Evolutionary conservation across 2,888 invertebrate genomes (phyloP).

Genomic region (Drosophila greeni): DNA sequence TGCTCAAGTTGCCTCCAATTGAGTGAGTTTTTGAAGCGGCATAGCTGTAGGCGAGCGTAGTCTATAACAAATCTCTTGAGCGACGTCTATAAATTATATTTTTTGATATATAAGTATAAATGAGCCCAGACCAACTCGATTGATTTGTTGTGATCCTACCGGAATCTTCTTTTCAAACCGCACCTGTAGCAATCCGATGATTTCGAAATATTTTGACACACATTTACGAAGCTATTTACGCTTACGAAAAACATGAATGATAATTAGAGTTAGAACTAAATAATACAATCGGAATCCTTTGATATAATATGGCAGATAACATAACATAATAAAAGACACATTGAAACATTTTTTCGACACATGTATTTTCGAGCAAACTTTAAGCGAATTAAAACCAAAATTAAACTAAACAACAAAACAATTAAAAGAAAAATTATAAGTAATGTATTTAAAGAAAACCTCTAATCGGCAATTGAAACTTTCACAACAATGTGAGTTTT

Average conservation of each 20-base stretch:
- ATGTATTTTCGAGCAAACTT: conserved; percentile 66
- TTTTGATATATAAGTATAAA: conserved; percentile 65
- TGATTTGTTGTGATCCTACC: conserved; percentile 61
- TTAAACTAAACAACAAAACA: conserved; percentile 14
- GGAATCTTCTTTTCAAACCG: conserved; percentile 10
- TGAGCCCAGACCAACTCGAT: conserved; percentile 76
- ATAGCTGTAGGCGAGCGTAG: conserved; percentile 12
- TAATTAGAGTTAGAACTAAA: conserved; percentile 4
- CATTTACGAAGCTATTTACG: conserved; percentile 65
- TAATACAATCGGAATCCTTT: conserved; percentile 15
- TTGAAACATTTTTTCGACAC: conserved; percentile 60
- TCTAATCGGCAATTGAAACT: conserved; percentile 10
- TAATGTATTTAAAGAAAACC: conserved; percentile 1
- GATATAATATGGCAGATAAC: conserved; percentile 28
- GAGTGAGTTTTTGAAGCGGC: conserved; percentile 54
- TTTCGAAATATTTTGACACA: conserved; percentile 44
- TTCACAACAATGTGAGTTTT: background rate
- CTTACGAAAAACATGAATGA: conserved; percentile 47
- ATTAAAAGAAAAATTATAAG: conserved; percentile 9
- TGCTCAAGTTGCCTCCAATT: conserved; percentile 60
- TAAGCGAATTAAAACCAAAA: conserved; percentile 41
- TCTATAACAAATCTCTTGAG: conserved; percentile 69
- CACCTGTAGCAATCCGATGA: conserved; percentile 19
- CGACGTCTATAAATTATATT: conserved; percentile 70
- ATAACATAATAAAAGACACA: conserved; percentile 22